A percentile compares a stretch with the other conserved stretches of the same genome.
Evolutionary conservation across 2,797 vertebrate species (phyloP).

Genomic region (Menidia menidia): DNA sequence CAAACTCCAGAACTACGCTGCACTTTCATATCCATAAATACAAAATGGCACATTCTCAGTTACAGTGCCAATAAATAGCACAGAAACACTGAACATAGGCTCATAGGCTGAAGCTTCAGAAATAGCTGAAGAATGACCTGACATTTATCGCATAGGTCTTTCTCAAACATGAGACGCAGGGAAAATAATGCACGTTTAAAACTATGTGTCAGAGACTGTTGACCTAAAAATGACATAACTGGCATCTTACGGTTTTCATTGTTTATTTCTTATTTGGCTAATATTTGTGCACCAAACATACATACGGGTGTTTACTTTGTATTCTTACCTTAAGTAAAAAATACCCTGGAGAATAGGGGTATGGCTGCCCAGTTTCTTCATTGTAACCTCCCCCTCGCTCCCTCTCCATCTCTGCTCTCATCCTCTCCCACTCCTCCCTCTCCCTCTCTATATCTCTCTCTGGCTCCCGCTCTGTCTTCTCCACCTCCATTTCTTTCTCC

Average conservation of each 20-base stretch:
- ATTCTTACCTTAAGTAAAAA: slow-evolving; percentile 79
- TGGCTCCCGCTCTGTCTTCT: slow-evolving; percentile 22
- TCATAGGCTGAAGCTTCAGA: no score
- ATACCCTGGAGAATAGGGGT: slow-evolving; percentile 74
- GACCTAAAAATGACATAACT: no score
- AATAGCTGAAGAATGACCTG: no score
- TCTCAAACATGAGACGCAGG: not conserved
- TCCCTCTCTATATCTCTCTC: slow-evolving; percentile 24
- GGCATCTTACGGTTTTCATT: not conserved
- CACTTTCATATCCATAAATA: no score
- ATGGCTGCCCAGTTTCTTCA: slow-evolving; percentile 60
- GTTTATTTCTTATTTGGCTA: not conserved
- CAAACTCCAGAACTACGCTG: no score
- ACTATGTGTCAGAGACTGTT: no score
- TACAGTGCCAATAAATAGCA: no score
- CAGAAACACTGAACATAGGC: no score
- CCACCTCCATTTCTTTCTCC: slow-evolving; percentile 31
- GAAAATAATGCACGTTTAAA: not conserved
- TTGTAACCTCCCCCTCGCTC: slow-evolving; percentile 52
- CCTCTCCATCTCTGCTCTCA: slow-evolving; percentile 60
- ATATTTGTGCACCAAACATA: not conserved
- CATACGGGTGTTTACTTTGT: not conserved
- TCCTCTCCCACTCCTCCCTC: slow-evolving; percentile 62
- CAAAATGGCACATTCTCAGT: no score
- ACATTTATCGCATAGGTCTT: not conserved